phyloP scores from a whole-genome alignment of 2,888 invertebrate species.

The Exocentrus adspersus region DNA sequence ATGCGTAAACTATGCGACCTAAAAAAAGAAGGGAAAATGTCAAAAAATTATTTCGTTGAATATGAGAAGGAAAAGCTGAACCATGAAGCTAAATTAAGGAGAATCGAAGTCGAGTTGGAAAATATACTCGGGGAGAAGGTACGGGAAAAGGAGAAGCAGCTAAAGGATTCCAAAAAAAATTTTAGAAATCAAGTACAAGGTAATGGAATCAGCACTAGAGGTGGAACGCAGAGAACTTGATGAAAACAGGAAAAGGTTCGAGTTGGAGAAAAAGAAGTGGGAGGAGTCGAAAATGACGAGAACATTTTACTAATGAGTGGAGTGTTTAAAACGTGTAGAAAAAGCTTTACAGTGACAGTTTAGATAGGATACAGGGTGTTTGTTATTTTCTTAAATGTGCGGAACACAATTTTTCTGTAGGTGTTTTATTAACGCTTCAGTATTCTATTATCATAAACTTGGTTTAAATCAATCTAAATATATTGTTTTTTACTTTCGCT shows the following conservation, averaged over 20 bases:
- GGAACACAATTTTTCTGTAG: too few species aligned
- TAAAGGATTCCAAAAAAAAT: neutral
- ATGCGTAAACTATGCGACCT: conserved; percentile 84
- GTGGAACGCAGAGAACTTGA: neutral
- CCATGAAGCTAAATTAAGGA: neutral
- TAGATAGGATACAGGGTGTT: too few species aligned
- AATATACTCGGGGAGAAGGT: neutral
- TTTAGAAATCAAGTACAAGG: neutral
- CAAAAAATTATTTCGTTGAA: neutral
- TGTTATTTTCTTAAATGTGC: too few species aligned
- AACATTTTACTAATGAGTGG: too few species aligned
- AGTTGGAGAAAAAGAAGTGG: too few species aligned
- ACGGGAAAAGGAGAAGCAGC: neutral
- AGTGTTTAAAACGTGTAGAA: too few species aligned
- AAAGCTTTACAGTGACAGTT: too few species aligned
- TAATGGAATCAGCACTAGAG: neutral
- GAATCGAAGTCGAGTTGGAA: neutral
- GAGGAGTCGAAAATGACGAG: too few species aligned
- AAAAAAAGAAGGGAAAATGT: neutral
- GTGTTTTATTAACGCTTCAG: too few species aligned
- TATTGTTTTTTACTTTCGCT: too few species aligned
- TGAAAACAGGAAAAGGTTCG: neutral
- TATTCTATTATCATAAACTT: too few species aligned
- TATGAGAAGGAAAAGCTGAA: neutral
- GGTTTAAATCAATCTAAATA: too few species aligned